phyloP scores from a whole-genome alignment of 2,113 vertebrate species.

The Bos taurus region ARS-UCD2.0 NC_037333.1:43901501-43902000 shows the following conservation, averaged over 20 bases:
- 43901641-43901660: not conserved
- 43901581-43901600: not conserved
- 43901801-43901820: not conserved
- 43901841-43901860: not conserved
- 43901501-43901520: not conserved
- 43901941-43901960: not conserved
- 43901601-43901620: not conserved
- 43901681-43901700: not conserved
- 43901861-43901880: not conserved
- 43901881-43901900: not conserved
- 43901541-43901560: not conserved
- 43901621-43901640: not conserved
- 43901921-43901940: not conserved
- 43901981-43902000: not conserved
- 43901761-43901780: not conserved
- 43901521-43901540: not conserved
- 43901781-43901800: not conserved
- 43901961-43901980: not conserved
- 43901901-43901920: not conserved
- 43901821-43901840: not conserved
- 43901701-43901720: not conserved
- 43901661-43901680: not conserved
- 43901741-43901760: not conserved
- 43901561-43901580: slow-evolving; percentile 24
- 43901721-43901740: not conserved